Evolutionary conservation across 2,888 invertebrate genomes (phyloP).

Genomic region (Maniola hyperantus): DNA sequence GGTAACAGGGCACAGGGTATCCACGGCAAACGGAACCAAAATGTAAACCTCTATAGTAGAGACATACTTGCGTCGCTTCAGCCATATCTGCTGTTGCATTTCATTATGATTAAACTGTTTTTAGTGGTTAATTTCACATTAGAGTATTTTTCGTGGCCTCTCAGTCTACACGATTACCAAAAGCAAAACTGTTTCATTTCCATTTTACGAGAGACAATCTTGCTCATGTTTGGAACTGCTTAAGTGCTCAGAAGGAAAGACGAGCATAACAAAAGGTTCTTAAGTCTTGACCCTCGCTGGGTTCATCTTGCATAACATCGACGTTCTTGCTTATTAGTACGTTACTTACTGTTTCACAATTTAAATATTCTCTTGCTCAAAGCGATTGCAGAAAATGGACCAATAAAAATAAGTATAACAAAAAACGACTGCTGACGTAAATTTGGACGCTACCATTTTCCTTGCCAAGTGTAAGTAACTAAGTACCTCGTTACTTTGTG

Average conservation of each 20-base stretch:
- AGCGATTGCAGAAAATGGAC: slow-evolving; percentile 63
- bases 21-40: no score
- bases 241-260: slow-evolving; percentile 25
- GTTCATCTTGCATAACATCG: slow-evolving; percentile 56
- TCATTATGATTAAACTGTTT: no score
- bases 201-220: slow-evolving; percentile 19
- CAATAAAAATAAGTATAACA: slow-evolving; percentile 51
- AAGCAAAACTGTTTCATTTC: slow-evolving; percentile 26
- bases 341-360: slow-evolving; percentile 54
- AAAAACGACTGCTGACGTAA: slow-evolving; percentile 27
- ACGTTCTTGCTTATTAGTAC: slow-evolving; percentile 50
- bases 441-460: slow-evolving; percentile 13
- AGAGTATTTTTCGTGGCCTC: slow-evolving; percentile 15
- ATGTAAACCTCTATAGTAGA: no score
- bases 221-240: slow-evolving; percentile 24
- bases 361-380: slow-evolving; percentile 64
- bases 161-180: slow-evolving; percentile 19
- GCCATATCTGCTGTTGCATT: no score
- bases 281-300: slow-evolving; percentile 36
- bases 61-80: no score
- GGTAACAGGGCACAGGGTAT: no score
- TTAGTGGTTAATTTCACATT: not conserved
- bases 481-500: slow-evolving; percentile 20
- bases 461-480: slow-evolving; percentile 5
- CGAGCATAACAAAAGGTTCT: slow-evolving; percentile 37